A percentile compares a stretch with the other conserved stretches of the same genome.
These are phyloP conservation scores for Lycia hirtaria DNA, from an alignment of 2,888 invertebrate species.

Conservation along the genomic window DNA sequence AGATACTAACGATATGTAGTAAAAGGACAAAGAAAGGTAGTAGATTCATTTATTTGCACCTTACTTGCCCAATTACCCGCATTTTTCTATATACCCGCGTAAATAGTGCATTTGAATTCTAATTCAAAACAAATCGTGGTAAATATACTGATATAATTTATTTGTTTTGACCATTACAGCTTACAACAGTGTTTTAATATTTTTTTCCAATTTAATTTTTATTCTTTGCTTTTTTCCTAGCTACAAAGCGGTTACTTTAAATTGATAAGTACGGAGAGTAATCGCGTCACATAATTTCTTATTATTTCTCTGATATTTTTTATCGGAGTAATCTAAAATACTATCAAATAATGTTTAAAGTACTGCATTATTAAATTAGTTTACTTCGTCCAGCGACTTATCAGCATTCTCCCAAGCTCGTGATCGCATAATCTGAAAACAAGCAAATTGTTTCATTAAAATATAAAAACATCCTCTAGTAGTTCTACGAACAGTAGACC, in stretches of 20 bases:
- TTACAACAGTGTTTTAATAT: no score
- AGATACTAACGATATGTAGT: no score
- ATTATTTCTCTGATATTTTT: not conserved
- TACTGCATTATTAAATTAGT: conserved; percentile 22
- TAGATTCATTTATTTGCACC: no score
- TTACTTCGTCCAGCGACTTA: conserved; percentile 23
- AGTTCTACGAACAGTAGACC: no score
- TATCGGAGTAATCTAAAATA: not conserved
- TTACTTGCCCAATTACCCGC: no score
- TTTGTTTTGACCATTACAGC: no score
- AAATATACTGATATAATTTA: no score
- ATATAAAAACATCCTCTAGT: not conserved
- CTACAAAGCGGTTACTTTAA: no score
- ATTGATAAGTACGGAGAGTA: conserved; percentile 3
- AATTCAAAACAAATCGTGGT: no score
- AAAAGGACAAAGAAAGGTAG: no score
- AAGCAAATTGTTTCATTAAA: conserved; percentile 3
- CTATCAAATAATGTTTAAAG: not conserved
- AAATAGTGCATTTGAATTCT: no score
- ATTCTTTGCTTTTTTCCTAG: not conserved
- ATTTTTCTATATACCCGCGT: no score
- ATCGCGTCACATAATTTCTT: not conserved
- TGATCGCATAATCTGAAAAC: conserved; percentile 85
- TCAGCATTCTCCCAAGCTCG: conserved; percentile 85
- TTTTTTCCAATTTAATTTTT: not conserved